Base-by-base conservation (phyloP, 1,140 invertebrate genomes). In the Scaptomyza montana region DNA sequence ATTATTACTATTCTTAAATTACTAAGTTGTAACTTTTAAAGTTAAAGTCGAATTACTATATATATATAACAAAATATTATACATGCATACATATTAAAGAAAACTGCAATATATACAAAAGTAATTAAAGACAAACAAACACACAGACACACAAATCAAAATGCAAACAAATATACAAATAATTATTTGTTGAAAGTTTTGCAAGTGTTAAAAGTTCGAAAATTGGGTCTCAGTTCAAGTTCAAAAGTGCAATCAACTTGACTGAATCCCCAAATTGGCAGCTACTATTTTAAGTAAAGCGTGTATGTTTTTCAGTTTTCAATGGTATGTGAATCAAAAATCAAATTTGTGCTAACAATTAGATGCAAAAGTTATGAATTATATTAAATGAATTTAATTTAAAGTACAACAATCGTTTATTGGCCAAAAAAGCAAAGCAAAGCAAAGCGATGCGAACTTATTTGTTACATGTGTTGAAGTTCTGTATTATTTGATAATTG, bases 21-120 rank as follows among this genome's bases (percentile, higher is more conserved):
- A 72, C 50, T 87, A 86, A 86, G 82, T 86, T 86, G 82, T 81
- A 86, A 86, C 82, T 86, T 86, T 81, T 62, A 78, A 86, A 86
- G 81, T 86, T 86, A 86, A 86, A 74, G 65, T 74, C 85, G 65
- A 89, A 74, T 76, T 75, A 84, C 65, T 16, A 77, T 49, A 71
- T 43, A 74, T 53, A 62, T 39, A 59, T 16, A 55, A 68, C 56
- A 6, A 36, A 36, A 78, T 25, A 25, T 25, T 25, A 25, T 1
- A 25, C 21, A 21, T 21, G 3, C 21, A 25, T 49, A 60, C 33
- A 78, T 61, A 64, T 77, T 61, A 75, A 73, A 75, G 54, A 70
- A 86, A 85, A 77, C 73, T 82, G 87, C 87, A 86, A 80, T 90
- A 90, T 86, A 90, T 90, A 90, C 81, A 86, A 81, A 69, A 57